These are phyloP conservation scores for Megathymus violae DNA, from an alignment of 1,140 invertebrate genomes.

Conservation along the genomic window DNA sequence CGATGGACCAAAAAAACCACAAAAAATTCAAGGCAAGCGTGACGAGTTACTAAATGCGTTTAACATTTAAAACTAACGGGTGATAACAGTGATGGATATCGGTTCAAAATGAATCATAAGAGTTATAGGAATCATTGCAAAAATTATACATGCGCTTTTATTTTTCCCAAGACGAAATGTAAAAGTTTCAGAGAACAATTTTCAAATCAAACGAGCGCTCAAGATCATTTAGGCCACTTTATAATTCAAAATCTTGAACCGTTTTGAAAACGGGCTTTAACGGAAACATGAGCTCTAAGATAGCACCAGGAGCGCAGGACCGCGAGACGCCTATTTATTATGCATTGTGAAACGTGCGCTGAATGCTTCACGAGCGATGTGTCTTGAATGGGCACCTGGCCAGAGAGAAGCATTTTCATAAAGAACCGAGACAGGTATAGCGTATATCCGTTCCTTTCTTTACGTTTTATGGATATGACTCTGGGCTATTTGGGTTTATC, in stretches of 20 bases:
- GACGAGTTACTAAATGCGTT: too few species aligned
- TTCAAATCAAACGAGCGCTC: not conserved
- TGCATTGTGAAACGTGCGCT: slow-evolving; percentile 26
- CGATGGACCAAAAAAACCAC: too few species aligned
- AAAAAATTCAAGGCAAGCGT: too few species aligned
- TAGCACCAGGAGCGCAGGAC: slow-evolving; percentile 20
- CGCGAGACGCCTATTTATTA: slow-evolving; percentile 29
- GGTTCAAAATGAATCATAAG: too few species aligned
- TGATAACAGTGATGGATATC: too few species aligned
- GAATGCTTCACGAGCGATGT: slow-evolving; percentile 23
- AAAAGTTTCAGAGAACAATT: not conserved
- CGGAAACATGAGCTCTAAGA: slow-evolving; percentile 20
- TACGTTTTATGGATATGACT: not conserved
- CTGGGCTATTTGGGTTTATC: not conserved
- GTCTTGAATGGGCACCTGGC: slow-evolving; percentile 29
- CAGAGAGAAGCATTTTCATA: not conserved
- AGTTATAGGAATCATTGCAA: too few species aligned
- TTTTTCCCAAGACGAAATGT: too few species aligned
- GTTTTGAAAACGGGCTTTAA: slow-evolving; percentile 23
- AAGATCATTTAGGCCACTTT: not conserved
- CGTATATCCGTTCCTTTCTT: not conserved
- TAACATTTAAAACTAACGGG: too few species aligned
- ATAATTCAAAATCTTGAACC: slow-evolving; percentile 1
- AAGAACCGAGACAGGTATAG: slow-evolving; percentile 1
- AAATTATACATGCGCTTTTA: too few species aligned